Conservation (phyloP, 2,888 invertebrate species). For the Lordiphosa fenestrarum region DNA sequence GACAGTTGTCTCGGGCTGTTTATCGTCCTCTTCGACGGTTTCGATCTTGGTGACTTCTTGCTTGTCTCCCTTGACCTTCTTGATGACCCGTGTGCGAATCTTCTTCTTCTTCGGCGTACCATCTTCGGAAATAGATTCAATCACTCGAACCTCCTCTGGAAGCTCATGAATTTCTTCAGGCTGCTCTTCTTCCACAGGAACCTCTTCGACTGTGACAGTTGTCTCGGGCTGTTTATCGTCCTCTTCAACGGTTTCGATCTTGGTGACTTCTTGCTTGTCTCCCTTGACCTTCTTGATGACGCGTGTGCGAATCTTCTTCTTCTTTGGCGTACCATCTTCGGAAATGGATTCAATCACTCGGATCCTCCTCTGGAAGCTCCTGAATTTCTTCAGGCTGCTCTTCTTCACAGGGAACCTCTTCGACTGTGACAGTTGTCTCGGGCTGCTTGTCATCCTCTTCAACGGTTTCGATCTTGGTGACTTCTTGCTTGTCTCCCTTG, state of each 20-base stretch:
- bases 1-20: constrained; percentile 37
- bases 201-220: constrained; percentile 38
- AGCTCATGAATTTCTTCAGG: constrained; percentile 31
- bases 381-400: constrained; percentile 22
- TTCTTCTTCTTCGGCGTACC: constrained; percentile 37
- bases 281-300: constrained; percentile 42
- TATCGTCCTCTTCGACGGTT: constrained; percentile 42
- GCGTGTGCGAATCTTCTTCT: constrained; percentile 40
- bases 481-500: constrained; percentile 37
- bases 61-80: constrained; percentile 41
- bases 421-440: constrained; percentile 34
- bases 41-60: constrained; percentile 45
- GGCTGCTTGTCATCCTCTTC: constrained; percentile 37
- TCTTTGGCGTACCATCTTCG: constrained; percentile 38
- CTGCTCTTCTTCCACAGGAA: constrained; percentile 26
- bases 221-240: constrained; percentile 40
- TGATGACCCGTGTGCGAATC: constrained; percentile 40
- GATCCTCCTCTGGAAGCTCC: constrained; percentile 40
- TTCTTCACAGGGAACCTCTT: constrained; percentile 28
- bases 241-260: constrained; percentile 43
- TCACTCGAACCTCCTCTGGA: constrained; percentile 37
- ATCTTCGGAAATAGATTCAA: constrained; percentile 34
- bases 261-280: constrained; percentile 42
- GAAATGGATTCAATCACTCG: constrained; percentile 28
- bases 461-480: constrained; percentile 39